A percentile compares a stretch with the other conserved stretches of the same genome.
These are phyloP conservation scores for Cichlasoma orientale DNA, from an alignment of 2,797 vertebrate species.

Conservation along the genomic window DNA sequence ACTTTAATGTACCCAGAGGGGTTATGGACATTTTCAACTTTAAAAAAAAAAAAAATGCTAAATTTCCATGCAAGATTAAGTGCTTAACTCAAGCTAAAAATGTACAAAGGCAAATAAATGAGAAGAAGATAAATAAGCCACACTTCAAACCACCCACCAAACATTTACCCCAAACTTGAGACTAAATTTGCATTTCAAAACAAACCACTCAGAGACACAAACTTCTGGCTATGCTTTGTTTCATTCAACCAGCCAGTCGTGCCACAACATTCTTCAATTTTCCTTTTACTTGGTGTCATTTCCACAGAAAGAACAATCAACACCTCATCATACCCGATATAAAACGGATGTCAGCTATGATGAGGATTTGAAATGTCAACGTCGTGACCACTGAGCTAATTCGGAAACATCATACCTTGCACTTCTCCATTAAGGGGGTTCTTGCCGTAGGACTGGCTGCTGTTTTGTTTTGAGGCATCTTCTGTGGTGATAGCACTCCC, in stretches of 20 bases:
- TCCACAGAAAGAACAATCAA: slow-evolving; percentile 7
- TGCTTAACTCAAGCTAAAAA: background rate
- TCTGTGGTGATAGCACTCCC: slow-evolving; percentile 89
- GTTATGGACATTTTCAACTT: background rate
- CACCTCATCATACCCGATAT: background rate
- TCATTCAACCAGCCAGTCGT: slow-evolving; percentile 9
- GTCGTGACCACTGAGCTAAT: background rate
- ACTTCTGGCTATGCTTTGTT: slow-evolving; percentile 13
- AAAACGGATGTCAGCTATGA: background rate
- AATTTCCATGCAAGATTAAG: background rate
- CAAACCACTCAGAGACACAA: background rate
- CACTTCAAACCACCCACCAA: background rate
- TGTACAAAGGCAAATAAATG: background rate
- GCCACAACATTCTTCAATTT: background rate
- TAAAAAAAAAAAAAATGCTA: too few relatives aligned
- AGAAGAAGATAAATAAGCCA: background rate
- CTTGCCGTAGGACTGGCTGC: slow-evolving; percentile 83
- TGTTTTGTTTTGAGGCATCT: slow-evolving; percentile 82
- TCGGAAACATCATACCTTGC: slow-evolving; percentile 75
- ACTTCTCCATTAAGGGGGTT: slow-evolving; percentile 76
- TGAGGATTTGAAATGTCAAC: slow-evolving; percentile 1
- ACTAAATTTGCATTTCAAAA: slow-evolving; percentile 26
- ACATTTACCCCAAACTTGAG: slow-evolving; percentile 65
- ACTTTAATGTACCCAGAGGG: background rate
- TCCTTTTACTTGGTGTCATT: slow-evolving; percentile 3